Base-by-base conservation (phyloP, 64 coral and sea anemone species). In the Exaiptasia diaphana region DNA sequence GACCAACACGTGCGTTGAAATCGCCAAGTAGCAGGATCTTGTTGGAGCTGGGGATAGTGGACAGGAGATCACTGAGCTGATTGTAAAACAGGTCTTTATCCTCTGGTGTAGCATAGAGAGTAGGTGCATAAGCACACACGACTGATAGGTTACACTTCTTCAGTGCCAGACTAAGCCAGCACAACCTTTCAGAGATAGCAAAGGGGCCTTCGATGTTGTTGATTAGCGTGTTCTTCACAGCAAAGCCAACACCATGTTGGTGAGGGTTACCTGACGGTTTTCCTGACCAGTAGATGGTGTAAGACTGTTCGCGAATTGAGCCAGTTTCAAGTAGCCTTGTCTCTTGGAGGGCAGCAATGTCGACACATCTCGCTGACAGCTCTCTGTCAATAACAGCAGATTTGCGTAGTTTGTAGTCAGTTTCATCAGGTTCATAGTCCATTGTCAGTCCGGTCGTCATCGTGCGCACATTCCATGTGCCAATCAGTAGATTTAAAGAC, bases 301-400 rank as follows among this genome's bases (percentile, higher is more conserved):
- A 84, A 50, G 37, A n/a, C 0, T 8, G 0, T 38, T 57, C 67
- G 6, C 30, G 55, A 46, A 86, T 40, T 21, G 32, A 63, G 5
- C 82, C 54, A 22, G 33, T 53, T 33, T 86, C 65, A 15, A 67
- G 34, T 10, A 84, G 67, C 24, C 45, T 5, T 17, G 81, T 84
- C 53, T 84, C 64, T 40, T 86, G 53, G 48, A 75, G 82, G 65
- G 38, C 41, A 37, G 69, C 0, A 22, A 86, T 48, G 22, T 61
- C 71, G 24, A 86, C 63, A 24, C 58, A 56, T 20, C 73, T 36
- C 42, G 21, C 25, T 75, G 68, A 18, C 64, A 85, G 69, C 38
- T 85, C 68, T 53, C 50, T 75, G 82, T 74, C 44, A 53, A 85
- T 85, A 53, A 85, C 26, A 12, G 56, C 71, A 14, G 68, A 74